phyloP scores from a whole-genome alignment of 2,888 invertebrate species.

The Coleophora flavipennella region DNA sequence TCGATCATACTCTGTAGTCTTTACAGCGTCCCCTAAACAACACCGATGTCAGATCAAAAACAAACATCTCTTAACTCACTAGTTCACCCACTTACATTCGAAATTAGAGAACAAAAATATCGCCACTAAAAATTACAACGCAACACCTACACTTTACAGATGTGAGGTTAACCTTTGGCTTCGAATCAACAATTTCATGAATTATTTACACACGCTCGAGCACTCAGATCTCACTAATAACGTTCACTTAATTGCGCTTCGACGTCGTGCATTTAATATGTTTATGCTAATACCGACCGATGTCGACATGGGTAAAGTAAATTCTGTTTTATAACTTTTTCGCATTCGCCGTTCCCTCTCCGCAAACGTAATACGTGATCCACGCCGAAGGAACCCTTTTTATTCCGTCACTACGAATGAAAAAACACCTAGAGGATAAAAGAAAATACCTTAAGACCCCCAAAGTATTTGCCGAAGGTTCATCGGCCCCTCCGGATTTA shows the following conservation, averaged over 20 bases:
- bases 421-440: conserved; percentile 32
- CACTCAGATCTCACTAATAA: conserved; percentile 30
- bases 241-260: conserved; percentile 19
- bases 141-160: conserved; percentile 20
- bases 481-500: conserved; percentile 44
- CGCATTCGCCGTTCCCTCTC: conserved; percentile 3
- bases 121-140: conserved; percentile 26
- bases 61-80: conserved; percentile 27
- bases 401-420: conserved; percentile 26
- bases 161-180: conserved; percentile 40
- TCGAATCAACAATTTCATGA: conserved; percentile 47
- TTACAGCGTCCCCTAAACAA: conserved; percentile 21
- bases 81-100: conserved; percentile 16
- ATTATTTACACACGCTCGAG: conserved; percentile 37
- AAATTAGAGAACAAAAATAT: conserved; percentile 22
- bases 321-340: conserved; percentile 14
- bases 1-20: conserved; percentile 38
- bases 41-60: conserved; percentile 28
- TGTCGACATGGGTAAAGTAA: conserved; percentile 2
- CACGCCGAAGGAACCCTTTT: conserved; percentile 22
- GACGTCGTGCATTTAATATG: conserved; percentile 9
- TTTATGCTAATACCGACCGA: conserved; percentile 8
- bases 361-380: conserved; percentile 13
- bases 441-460: conserved; percentile 38
- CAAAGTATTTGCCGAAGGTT: conserved; percentile 44